Conservation (phyloP, 2,888 invertebrate species). For the Amphipyra tragopoginis region DNA sequence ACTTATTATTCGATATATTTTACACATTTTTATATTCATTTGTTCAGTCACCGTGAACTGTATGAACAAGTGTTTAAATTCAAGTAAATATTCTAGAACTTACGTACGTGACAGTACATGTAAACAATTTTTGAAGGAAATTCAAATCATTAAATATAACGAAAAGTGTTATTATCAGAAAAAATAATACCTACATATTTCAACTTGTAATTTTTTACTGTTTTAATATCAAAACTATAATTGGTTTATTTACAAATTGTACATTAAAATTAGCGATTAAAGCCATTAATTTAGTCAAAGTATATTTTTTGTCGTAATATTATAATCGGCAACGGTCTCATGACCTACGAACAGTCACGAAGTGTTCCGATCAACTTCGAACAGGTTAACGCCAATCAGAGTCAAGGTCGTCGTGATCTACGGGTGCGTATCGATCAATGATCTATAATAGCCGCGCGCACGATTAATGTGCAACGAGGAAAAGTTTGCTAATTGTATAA, state of each 20-base stretch:
- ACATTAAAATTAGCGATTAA: conserved; percentile 39
- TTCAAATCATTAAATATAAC: too few species aligned
- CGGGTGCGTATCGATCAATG: conserved; percentile 76
- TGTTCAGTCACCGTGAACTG: conserved; percentile 31
- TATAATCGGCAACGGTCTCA: conserved; percentile 62
- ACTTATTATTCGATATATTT: conserved; percentile 35
- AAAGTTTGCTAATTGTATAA: conserved; percentile 12
- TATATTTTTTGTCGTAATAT: conserved; percentile 60
- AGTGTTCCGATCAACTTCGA: conserved; percentile 63
- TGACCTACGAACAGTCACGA: conserved; percentile 72
- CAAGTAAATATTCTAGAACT: conserved; percentile 30
- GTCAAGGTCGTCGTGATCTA: conserved; percentile 79
- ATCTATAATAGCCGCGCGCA: conserved; percentile 64
- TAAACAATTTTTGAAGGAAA: conserved; percentile 26
- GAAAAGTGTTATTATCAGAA: neutral
- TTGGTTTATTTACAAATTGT: conserved; percentile 42
- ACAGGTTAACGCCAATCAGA: conserved; percentile 73
- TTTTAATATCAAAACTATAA: conserved; percentile 24
- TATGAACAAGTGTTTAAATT: conserved; percentile 39
- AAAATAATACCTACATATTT: conserved; percentile 8
- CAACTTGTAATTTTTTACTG: conserved; percentile 28
- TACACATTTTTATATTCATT: conserved; percentile 27
- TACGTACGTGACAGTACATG: conserved; percentile 41
- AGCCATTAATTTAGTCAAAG: conserved; percentile 46
- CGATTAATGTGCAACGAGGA: conserved; percentile 42